Evolutionary conservation across 2,797 vertebrate genomes (phyloP).

Genomic region (Brotogeris chrysoptera): DNA sequence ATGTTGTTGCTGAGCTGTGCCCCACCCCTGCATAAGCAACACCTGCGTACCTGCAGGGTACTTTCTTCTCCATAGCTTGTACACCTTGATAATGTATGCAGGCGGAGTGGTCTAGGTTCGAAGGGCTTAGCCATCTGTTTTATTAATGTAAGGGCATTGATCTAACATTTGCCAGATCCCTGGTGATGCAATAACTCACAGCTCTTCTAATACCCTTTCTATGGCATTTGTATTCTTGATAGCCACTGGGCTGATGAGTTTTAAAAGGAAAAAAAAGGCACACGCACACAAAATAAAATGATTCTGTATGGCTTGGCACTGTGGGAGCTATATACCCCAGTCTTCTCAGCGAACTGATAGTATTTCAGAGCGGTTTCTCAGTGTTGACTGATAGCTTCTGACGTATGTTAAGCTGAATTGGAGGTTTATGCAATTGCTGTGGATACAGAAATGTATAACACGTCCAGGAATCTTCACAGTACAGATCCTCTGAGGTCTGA

Average conservation of each 20-base stretch:
- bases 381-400: neutral
- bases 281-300: neutral
- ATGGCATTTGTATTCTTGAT: neutral
- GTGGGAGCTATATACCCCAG: neutral
- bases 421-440: neutral
- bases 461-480: neutral
- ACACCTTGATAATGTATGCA: constrained; percentile 23
- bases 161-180: neutral
- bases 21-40: constrained; percentile 58
- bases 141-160: neutral
- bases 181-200: neutral
- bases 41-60: constrained; percentile 69
- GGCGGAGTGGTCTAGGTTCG: neutral
- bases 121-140: neutral
- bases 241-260: neutral
- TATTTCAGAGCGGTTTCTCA: neutral
- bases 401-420: neutral
- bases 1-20: constrained; percentile 8
- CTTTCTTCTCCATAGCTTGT: constrained; percentile 42
- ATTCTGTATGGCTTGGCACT: neutral
- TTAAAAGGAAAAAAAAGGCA: neutral
- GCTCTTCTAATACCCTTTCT: neutral
- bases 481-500: neutral
- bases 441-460: neutral
- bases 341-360: neutral